Base-by-base conservation (phyloP, 2,113 vertebrate species). In the Pituophis catenifer region DNA sequence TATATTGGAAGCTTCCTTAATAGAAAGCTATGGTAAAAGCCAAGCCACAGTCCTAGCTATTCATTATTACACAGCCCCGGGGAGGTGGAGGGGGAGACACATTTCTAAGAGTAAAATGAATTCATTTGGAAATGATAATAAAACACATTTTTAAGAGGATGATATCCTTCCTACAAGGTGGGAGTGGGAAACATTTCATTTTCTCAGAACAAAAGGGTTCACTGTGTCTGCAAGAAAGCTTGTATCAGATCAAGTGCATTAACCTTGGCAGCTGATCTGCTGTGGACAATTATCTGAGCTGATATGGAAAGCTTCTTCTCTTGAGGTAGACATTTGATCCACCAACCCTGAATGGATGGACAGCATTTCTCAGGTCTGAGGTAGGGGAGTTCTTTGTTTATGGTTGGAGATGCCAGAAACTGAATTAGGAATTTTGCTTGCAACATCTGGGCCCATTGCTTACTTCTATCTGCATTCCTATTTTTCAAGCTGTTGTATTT, bases 1-100 rank as follows among this genome's bases (percentile, higher is more conserved):
- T 48, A 26, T 94, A 92, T 85, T 94, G 90, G 89, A 95, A 53
- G 8, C 65, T 88, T 96, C 95, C 81, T 94, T 94, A 96, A 95
- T 90, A 89, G 88, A 9, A 5, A 65, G 8, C 0, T 50, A 10
- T 54, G 59, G 19, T 33, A 94, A 90, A 93, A 95, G 88, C 52
- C 89, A 93, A 94, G 58, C 54, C 86, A 92, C 5, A 93, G 19
- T 48, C 86, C 21, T 65, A 21, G 55, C 53, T 92, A 65, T 65
- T 75, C 85, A 65, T 55, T 62, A 65, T 57, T 33, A 92, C 54
- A 55, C 70, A 94, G 50, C 50, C n/a, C 24, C 57, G 87, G 1
- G 92, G 44, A 38, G 55, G 38, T 1, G 91, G 90, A 38, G 1
- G 1, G 12, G 50, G 59, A 52, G 23, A 87, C 91, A 33, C 5